A percentile compares a stretch with the other conserved stretches of the same genome.
Evolutionary conservation across 2,113 vertebrate genomes (phyloP).

Genomic region (Osmerus eperlanus): DNA sequence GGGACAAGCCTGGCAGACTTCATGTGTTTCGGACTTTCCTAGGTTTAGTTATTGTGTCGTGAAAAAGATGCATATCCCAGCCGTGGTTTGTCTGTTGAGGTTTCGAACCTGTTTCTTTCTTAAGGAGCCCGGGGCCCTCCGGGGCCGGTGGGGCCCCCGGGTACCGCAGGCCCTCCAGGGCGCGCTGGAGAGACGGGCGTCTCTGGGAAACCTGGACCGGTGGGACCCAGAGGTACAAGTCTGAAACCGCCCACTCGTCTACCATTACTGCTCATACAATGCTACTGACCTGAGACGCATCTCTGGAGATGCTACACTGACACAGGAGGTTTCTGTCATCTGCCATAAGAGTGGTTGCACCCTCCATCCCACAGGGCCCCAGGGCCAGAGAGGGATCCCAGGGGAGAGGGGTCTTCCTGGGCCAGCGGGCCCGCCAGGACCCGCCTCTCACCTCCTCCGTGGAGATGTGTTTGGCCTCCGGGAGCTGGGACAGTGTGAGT

Average conservation of each 20-base stretch:
- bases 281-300: no score
- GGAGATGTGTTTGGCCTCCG: neutral
- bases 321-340: no score
- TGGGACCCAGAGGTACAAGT: conserved; percentile 12
- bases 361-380: conserved; percentile 1
- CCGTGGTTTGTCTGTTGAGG: no score
- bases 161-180: conserved; percentile 5
- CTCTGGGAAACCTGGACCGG: conserved; percentile 2
- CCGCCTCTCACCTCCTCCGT: conserved; percentile 5
- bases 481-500: conserved; percentile 4
- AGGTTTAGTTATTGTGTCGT: neutral
- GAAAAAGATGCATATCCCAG: neutral
- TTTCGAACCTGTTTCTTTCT: neutral
- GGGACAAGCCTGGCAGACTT: neutral
- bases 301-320: neutral
- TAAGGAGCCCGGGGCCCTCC: conserved; percentile 36
- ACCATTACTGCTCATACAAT: neutral
- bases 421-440: neutral
- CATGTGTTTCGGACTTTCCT: neutral
- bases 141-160: conserved; percentile 50
- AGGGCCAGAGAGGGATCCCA: conserved; percentile 2
- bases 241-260: neutral
- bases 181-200: conserved; percentile 6
- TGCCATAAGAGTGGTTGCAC: neutral
- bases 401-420: conserved; percentile 8